A percentile compares a stretch with the other conserved stretches of the same genome.
Conservation (phyloP, 1,140 invertebrate species). For the Pomacea maculata region DNA sequence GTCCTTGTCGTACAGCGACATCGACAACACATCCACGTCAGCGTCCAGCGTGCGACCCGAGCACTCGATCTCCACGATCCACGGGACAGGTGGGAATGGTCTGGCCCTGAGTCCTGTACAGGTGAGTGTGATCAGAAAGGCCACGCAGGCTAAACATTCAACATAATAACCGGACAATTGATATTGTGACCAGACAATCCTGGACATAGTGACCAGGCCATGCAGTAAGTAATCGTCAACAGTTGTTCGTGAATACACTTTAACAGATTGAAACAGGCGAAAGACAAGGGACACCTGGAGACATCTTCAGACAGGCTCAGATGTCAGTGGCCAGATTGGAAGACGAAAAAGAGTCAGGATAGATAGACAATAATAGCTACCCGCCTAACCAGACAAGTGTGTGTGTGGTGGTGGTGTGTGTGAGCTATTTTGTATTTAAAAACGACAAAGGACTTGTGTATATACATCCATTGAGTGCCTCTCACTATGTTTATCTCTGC, state of each 20-base stretch:
- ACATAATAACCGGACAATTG: too few species aligned
- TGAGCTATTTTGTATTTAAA: too few species aligned
- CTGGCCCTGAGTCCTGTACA: constrained; percentile 2
- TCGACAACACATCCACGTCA: constrained; percentile 10
- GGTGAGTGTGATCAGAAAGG: background rate
- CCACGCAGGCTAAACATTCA: background rate
- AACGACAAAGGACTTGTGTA: too few species aligned
- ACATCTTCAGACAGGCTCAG: background rate
- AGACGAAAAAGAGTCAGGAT: background rate
- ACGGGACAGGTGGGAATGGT: background rate
- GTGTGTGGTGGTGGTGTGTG: too few species aligned
- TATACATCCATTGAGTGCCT: too few species aligned
- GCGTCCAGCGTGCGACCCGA: constrained; percentile 3
- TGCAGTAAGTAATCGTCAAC: too few species aligned
- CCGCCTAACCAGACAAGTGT: background rate
- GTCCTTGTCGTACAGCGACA: background rate
- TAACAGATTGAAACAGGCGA: background rate
- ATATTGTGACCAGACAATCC: background rate
- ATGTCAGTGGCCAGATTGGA: background rate
- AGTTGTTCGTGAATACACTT: background rate
- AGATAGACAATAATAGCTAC: background rate
- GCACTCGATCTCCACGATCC: constrained; percentile 12
- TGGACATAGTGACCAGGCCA: too few species aligned
- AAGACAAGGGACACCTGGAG: background rate
- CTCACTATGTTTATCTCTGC: too few species aligned